Percentiles rank a stretch among this genome's conserved stretches.
These are phyloP conservation scores for Zenarchopterus dispar DNA, from an alignment of 2,797 vertebrate genomes.

Conservation along the genomic window DNA sequence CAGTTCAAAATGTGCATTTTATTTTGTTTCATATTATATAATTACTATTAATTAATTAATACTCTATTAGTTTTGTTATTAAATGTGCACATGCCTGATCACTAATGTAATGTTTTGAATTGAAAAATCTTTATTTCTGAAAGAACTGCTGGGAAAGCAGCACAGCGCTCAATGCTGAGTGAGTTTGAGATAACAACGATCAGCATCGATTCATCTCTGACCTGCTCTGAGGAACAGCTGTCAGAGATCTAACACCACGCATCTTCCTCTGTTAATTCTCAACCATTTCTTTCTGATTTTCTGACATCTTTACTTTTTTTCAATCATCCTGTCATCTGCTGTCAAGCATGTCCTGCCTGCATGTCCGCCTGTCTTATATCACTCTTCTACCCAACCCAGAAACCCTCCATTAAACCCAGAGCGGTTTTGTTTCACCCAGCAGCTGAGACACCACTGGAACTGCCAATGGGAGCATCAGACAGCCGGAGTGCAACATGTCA, in stretches of 20 bases:
- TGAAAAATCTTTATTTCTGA: too few species aligned
- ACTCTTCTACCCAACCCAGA: slow-evolving; percentile 20
- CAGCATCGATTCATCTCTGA: slow-evolving; percentile 32
- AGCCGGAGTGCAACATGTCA: slow-evolving; percentile 56
- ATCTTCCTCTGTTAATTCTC: slow-evolving; percentile 32
- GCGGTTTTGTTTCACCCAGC: slow-evolving; percentile 49
- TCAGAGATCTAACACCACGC: slow-evolving; percentile 45
- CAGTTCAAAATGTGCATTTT: too few species aligned
- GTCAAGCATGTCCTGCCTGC: slow-evolving; percentile 29
- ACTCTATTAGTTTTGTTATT: too few species aligned
- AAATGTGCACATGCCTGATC: too few species aligned
- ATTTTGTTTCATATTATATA: too few species aligned
- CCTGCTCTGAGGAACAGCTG: slow-evolving; percentile 27
- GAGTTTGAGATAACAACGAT: slow-evolving; percentile 23
- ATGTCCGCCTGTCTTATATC: slow-evolving; percentile 17
- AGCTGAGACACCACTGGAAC: slow-evolving; percentile 31
- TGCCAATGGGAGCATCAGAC: slow-evolving; percentile 33
- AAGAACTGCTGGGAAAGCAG: too few species aligned
- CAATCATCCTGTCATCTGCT: slow-evolving; percentile 50
- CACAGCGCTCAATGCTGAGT: too few species aligned
- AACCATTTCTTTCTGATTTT: slow-evolving; percentile 29
- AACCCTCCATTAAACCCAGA: slow-evolving; percentile 31
- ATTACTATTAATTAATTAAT: too few species aligned
- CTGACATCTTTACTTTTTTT: slow-evolving; percentile 28
- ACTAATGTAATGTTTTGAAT: too few species aligned